Evolutionary conservation across 2,888 invertebrate genomes (phyloP).

Genomic region (Drosophila anomalipes): DNA sequence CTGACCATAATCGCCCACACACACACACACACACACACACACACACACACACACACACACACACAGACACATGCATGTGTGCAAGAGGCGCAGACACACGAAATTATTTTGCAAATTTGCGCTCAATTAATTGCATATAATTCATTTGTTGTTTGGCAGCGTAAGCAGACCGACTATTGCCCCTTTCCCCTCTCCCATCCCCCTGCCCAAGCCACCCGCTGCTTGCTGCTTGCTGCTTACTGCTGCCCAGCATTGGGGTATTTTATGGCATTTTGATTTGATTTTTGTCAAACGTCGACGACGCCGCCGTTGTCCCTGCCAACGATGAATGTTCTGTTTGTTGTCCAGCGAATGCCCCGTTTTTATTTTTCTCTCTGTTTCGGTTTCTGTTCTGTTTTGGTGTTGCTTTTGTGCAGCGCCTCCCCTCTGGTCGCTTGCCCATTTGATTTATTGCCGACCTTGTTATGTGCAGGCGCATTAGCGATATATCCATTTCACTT

Average conservation of each 20-base stretch:
- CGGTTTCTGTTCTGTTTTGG: not conserved
- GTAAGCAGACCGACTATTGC: slow-evolving; percentile 17
- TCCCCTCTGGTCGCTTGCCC: slow-evolving; percentile 39
- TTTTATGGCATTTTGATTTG: slow-evolving; percentile 83
- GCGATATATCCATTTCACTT: slow-evolving; percentile 85
- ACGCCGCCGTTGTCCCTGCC: slow-evolving; percentile 12
- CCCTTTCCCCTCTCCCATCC: not conserved
- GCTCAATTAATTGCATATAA: slow-evolving; percentile 84
- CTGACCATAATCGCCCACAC: slow-evolving; percentile 51
- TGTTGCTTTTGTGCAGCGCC: slow-evolving; percentile 34
- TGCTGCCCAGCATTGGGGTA: slow-evolving; percentile 58
- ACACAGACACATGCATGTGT: not conserved
- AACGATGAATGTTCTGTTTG: slow-evolving; percentile 3
- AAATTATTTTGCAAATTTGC: slow-evolving; percentile 82
- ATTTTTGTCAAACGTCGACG: slow-evolving; percentile 72
- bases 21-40: slow-evolving; percentile 29
- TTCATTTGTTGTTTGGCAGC: slow-evolving; percentile 77
- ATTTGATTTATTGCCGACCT: slow-evolving; percentile 85
- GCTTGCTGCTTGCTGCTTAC: not conserved
- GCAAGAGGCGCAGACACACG: slow-evolving; percentile 58
- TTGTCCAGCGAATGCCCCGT: slow-evolving; percentile 50
- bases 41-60: slow-evolving; percentile 17
- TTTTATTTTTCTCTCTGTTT: slow-evolving; percentile 22
- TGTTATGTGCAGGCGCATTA: slow-evolving; percentile 85
- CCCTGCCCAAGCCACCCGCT: not conserved